These are phyloP conservation scores for Sinocyclocheilus rhinocerous DNA, from an alignment of 2,113 vertebrate genomes.

Conservation along the genomic window DNA sequence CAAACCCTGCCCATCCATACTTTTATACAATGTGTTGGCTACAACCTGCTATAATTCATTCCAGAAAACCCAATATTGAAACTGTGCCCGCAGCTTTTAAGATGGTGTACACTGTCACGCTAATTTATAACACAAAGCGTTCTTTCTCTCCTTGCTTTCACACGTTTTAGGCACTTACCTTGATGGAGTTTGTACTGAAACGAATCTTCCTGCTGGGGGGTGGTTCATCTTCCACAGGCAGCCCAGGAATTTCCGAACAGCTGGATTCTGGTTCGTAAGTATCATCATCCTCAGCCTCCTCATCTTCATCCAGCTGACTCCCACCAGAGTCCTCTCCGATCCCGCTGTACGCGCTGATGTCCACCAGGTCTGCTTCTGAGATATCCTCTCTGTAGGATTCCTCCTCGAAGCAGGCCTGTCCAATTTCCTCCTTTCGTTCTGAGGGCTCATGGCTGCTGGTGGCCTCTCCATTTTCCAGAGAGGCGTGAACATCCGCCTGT, in stretches of 20 bases:
- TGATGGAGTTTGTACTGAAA: conserved; percentile 93
- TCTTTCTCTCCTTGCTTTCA: background rate
- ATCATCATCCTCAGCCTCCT: conserved; percentile 82
- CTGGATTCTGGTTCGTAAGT: conserved; percentile 83
- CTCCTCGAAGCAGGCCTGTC: conserved; percentile 70
- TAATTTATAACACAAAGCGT: conserved; percentile 5
- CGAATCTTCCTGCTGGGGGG: conserved; percentile 87
- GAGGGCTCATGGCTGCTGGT: conserved; percentile 57
- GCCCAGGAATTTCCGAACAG: conserved; percentile 88
- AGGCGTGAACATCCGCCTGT: conserved; percentile 75
- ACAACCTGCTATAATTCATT: background rate
- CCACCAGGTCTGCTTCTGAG: conserved; percentile 93
- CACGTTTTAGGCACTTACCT: conserved; percentile 75
- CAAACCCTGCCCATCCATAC: background rate
- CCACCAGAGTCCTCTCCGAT: conserved; percentile 94
- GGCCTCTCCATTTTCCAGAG: conserved; percentile 74
- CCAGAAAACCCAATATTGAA: background rate
- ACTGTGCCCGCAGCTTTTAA: background rate
- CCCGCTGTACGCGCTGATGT: conserved; percentile 97
- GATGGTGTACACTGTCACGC: background rate
- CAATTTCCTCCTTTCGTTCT: conserved; percentile 36
- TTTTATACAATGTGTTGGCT: background rate
- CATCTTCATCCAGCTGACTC: conserved; percentile 96
- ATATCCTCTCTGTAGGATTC: conserved; percentile 92
- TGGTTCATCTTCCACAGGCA: conserved; percentile 89